Evolutionary conservation across 1,140 invertebrate species (phyloP).

Genomic region (Psilanteris sp.): DNA sequence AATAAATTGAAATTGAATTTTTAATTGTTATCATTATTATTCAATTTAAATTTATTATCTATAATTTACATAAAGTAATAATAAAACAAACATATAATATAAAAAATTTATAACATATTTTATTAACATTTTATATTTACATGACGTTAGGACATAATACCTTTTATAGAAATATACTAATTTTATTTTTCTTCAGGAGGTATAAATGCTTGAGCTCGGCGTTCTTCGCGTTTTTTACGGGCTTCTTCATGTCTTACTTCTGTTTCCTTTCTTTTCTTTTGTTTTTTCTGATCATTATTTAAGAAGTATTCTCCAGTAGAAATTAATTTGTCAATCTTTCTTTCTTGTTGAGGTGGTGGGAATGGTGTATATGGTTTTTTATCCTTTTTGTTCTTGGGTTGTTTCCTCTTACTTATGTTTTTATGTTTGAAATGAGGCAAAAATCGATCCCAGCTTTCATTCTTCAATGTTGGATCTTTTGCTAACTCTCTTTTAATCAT

Average conservation of each 20-base stretch:
- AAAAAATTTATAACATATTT: no score
- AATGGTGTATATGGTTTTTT: conserved; percentile 99
- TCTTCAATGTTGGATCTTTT: conserved; percentile 93
- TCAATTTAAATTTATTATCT: no score
- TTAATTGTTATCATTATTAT: no score
- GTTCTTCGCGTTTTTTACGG: conserved; percentile 86
- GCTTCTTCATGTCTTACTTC: conserved; percentile 87
- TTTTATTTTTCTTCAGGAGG: conserved; percentile 86
- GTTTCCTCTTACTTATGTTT: conserved; percentile 91
- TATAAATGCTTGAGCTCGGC: conserved; percentile 89
- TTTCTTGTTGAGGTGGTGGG: conserved; percentile 95
- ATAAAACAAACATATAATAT: no score
- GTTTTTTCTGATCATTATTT: conserved; percentile 89
- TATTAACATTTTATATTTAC: no score
- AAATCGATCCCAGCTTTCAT: conserved; percentile 98
- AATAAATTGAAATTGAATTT: no score
- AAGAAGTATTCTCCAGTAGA: conserved; percentile 98
- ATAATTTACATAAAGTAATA: no score
- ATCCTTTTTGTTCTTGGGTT: conserved; percentile 91
- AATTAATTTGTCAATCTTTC: conserved; percentile 96
- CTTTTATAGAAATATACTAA: no score
- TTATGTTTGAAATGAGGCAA: conserved; percentile 97
- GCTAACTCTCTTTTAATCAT: conserved; percentile 98
- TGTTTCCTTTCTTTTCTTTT: conserved; percentile 86
- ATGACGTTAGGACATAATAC: no score